A percentile compares a stretch with the other conserved stretches of the same genome.
These are phyloP conservation scores for Amazona finschi DNA, from an alignment of 2,797 vertebrate species.

Conservation along the genomic window DNA sequence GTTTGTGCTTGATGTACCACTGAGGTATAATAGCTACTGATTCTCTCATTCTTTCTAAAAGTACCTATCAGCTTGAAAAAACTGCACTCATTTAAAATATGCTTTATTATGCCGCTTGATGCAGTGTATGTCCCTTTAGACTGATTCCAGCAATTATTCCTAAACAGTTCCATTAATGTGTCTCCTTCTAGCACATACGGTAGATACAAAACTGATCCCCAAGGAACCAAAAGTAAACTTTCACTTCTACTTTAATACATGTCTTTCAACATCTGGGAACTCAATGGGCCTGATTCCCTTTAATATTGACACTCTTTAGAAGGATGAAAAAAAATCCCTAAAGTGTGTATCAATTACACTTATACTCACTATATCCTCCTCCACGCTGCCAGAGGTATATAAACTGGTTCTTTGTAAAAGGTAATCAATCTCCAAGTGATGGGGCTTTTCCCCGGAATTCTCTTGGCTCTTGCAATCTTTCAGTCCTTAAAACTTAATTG, in stretches of 20 bases:
- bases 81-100: background rate
- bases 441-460: background rate
- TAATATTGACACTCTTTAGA: background rate
- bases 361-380: background rate
- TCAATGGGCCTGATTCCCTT: background rate
- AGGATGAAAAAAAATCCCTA: background rate
- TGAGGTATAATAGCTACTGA: background rate
- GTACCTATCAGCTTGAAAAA: constrained; percentile 1
- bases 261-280: constrained; percentile 1
- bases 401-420: background rate
- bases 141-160: constrained; percentile 46
- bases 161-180: constrained; percentile 32
- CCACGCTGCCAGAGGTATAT: background rate
- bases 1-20: background rate
- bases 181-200: constrained; percentile 1
- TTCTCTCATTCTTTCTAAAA: background rate
- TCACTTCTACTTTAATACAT: background rate
- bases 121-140: background rate
- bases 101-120: background rate
- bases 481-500: background rate
- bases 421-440: background rate
- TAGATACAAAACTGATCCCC: constrained; percentile 31
- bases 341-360: background rate
- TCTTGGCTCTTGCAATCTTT: background rate
- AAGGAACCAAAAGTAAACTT: constrained; percentile 35